Base-by-base conservation (phyloP, 2,888 invertebrate species). In the Apamea epomidion region DNA sequence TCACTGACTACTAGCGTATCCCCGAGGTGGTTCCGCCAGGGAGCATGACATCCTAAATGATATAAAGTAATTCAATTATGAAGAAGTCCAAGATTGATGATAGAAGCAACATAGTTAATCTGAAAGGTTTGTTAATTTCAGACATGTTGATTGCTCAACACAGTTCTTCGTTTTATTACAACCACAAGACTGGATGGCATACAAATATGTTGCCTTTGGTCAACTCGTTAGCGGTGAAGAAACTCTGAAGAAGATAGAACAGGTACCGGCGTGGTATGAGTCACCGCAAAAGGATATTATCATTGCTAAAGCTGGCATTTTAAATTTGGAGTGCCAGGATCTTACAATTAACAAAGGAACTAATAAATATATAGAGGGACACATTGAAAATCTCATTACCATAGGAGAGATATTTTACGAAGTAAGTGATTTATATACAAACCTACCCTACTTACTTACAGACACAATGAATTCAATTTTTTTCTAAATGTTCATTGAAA, bases 181-280 rank as follows among this genome's bases (percentile, higher is more conserved):
- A 93, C 97, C 98, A 8, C 97, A 97, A 8, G 94, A 97, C 7
- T 98, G 98, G 98, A 98, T 98, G 98, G 97, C 98, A 88, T 95
- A 96, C 81, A 97, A 97, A 94, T 98, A 98, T 91, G 98, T 98
- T 10, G 98, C 98, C 3, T 98, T 98, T 92, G 98, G 98, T 2
- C 98, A 98, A 94, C 95, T 98, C 6, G 95, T 98, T 60, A 98
- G 98, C 87, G 98, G 98, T 3, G 97, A 97, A 78, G 94, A 97
- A 70, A 97, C 98, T 25, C 94, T 98, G 64, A 93, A 96, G 79
- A 94, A 94, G 85, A 97, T 98, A 64, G 98, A 98, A 94, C 91
- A 94, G n/a, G 95, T 97, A 10, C 95, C 97, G 0, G 98, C 98
- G 0, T 97, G 96, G 91, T 98, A 98, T 91, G 98, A 98, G 92